Evolutionary conservation across 2,113 vertebrate species (phyloP).

Genomic region (Lonchura striata): DNA sequence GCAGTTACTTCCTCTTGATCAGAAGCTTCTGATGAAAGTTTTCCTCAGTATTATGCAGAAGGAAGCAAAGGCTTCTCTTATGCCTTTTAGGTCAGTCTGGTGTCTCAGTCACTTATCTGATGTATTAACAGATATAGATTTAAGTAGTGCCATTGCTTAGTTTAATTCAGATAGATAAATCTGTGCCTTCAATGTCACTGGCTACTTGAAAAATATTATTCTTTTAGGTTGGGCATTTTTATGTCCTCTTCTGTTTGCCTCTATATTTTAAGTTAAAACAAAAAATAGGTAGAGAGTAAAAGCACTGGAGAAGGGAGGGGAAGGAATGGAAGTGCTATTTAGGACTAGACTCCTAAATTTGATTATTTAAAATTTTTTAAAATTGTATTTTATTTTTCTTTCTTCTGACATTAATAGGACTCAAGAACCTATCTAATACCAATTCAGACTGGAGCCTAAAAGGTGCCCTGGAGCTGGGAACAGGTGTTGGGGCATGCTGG

Average conservation of each 20-base stretch:
- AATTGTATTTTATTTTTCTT: too few species aligned
- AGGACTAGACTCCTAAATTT: neutral
- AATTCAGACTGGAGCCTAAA: neutral
- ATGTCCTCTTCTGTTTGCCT: neutral
- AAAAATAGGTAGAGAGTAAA: neutral
- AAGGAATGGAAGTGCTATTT: neutral
- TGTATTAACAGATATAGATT: neutral
- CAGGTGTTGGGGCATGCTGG: neutral
- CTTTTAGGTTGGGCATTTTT: neutral
- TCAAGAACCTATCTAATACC: neutral
- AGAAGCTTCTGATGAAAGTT: neutral
- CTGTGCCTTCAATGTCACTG: neutral
- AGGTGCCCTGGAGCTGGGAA: neutral
- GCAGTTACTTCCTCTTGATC: neutral
- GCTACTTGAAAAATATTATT: neutral
- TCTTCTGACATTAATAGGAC: neutral
- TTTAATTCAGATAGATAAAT: neutral
- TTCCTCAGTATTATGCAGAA: neutral
- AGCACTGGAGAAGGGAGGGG: neutral
- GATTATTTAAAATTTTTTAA: neutral
- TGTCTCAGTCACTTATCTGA: neutral
- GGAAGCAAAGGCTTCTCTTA: neutral
- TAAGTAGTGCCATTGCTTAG: neutral
- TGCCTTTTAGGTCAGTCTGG: neutral
- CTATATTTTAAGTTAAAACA: neutral